Base-by-base conservation (phyloP, 2,113 vertebrate genomes). In the Rhynchomys soricoides region DNA sequence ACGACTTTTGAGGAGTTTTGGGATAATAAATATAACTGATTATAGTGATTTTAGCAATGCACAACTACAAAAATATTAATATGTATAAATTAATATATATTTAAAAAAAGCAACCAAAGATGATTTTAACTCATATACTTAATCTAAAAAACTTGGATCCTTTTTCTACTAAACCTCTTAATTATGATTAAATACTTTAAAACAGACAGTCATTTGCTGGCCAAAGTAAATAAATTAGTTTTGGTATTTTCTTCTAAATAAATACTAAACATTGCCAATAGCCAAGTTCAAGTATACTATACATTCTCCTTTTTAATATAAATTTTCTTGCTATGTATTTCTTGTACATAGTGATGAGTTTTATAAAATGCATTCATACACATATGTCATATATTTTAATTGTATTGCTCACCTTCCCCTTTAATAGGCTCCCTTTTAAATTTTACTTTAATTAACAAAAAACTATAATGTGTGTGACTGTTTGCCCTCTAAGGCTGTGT, bases 111-210 rank as follows among this genome's bases (percentile, higher is more conserved):
- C 34, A 12, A 17, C 64, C 13, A 11, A 83, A 86, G 10, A 83
- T 93, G 37, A 90, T 90, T 95, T 90, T 50, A 95, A 93, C 29
- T 91, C 62, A 79, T 52, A 78, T 34, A 22, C 37, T 31, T 82
- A 88, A 88, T 57, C 22, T 86, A 43, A 90, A 95, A 92, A 21
- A 52, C 7, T 74, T 34, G 37, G 17, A 83, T 40, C 40, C 1
- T 73, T 92, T 89, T 96, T 8, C 71, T 85, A 57, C 19, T 83
- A 66, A 70, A 66, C 8, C 94, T 70, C 9, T 95, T 40, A 86
- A 68, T 55, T 66, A 45, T 75, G 77, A n/a, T 57, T 94, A 95
- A 96, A 93, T 94, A 5, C 45, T 86, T 95, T 81, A 43, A 57
- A 21, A 89, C 37, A 88, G 66, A 22, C 1, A 26, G 45, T 66